Percentiles rank a stretch among this genome's conserved stretches.
Conservation (phyloP, 1,140 invertebrate species). For the Agrilus planipennis region DNA sequence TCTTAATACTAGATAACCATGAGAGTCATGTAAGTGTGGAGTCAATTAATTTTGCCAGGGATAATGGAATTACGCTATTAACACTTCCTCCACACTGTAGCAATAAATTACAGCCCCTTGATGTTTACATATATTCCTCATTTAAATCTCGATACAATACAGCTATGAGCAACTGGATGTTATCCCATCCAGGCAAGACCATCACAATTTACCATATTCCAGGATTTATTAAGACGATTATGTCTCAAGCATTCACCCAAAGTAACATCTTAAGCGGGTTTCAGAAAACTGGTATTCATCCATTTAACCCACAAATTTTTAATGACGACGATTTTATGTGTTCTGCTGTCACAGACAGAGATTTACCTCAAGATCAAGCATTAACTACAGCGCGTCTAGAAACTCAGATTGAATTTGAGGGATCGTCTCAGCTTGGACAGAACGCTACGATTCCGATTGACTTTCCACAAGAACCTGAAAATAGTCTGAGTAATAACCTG, state of each 20-base stretch:
- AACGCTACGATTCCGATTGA: too few species aligned
- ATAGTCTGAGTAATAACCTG: too few species aligned
- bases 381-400: too few species aligned
- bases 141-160: conserved; percentile 7
- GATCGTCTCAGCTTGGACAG: too few species aligned
- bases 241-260: too few species aligned
- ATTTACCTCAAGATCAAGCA: too few species aligned
- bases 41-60: conserved; percentile 2
- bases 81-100: conserved; percentile 6
- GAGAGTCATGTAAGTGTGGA: conserved; percentile 3
- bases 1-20: conserved; percentile 6
- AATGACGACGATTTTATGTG: too few species aligned
- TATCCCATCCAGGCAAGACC: conserved; percentile 6
- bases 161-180: neutral
- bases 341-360: too few species aligned
- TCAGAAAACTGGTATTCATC: conserved; percentile 1
- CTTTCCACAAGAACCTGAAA: too few species aligned
- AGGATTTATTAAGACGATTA: too few species aligned
- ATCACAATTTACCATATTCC: conserved; percentile 5
- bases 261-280: neutral
- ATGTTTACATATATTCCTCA: conserved; percentile 1
- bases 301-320: too few species aligned
- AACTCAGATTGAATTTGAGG: too few species aligned
- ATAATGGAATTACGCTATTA: conserved; percentile 6
- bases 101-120: conserved; percentile 4